Base-by-base conservation (phyloP, 2,888 invertebrate species). In the Silvanus unidentatus region DNA sequence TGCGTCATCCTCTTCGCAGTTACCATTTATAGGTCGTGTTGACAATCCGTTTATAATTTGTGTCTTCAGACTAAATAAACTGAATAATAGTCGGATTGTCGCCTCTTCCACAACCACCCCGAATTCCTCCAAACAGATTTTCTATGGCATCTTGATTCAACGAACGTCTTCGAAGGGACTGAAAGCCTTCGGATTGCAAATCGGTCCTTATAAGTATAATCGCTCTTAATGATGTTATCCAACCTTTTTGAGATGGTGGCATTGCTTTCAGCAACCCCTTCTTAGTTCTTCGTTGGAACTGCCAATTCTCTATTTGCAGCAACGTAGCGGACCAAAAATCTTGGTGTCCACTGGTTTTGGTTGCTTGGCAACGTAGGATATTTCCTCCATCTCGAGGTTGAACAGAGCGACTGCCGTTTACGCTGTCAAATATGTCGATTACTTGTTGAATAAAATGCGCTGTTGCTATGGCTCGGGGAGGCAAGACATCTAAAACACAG, bases 101-200 rank as follows among this genome's bases (percentile, higher is more conserved):
- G n/a, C 30, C 35, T 32, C 43, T 40, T 9, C 55, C 55, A 44
- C 54, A 53, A 8, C 52, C 47, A 34, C 30, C 39, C 36, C 53
- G 45, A 32, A 55, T 37, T 15, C 14, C 29, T 2, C 49, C 50
- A 36, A 53, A 54, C 15, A 55, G 39, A 38, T 55, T 54, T 39
- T 54, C 55, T 9, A 54, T 39, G 2, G 44, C 4, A 44, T 55
- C 54, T 38, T 55, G 54, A 43, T 55, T 55, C n/a, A 51, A 29
- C 9, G 45, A 42, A 10, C 55, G 44, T 11, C 45, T 42, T 6
- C 43, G 34, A 10, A 48, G 29, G 28, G 27, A 44, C 9, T 16
- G 14, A 3, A 50, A n/a, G 13, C 41, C 39, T 28, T 42, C 44
- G 6, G 1, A 5, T 15, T 42, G 16, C n/a, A 41, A 14, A 22